Evolutionary conservation across 2,888 invertebrate genomes (phyloP).

Genomic region (Drosophila multiciliata): DNA sequence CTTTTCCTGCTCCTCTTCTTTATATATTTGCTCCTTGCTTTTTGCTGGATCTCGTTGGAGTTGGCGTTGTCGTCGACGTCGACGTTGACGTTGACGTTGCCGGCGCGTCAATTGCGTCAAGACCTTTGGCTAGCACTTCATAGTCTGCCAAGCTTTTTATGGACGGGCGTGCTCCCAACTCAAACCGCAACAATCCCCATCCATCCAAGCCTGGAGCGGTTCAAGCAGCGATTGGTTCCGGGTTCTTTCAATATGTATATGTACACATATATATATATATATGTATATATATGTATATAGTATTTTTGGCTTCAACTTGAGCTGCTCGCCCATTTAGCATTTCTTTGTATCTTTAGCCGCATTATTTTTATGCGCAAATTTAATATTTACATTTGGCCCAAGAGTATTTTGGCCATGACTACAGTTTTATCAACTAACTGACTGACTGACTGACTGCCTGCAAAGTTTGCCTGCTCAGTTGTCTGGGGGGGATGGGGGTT

Average conservation of each 20-base stretch:
- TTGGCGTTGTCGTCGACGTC: slow-evolving; percentile 42
- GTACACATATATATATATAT: background rate
- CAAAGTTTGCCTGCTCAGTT: slow-evolving; percentile 14
- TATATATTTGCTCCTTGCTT: slow-evolving; percentile 2
- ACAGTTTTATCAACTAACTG: slow-evolving; percentile 47
- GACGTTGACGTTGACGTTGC: slow-evolving; percentile 54
- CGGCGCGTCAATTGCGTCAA: slow-evolving; percentile 73
- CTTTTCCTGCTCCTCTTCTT: slow-evolving; percentile 1
- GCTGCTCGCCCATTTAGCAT: slow-evolving; percentile 35
- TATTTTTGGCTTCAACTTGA: slow-evolving; percentile 16
- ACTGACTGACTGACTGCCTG: slow-evolving; percentile 2
- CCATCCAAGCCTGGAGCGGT: background rate
- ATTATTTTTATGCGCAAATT: slow-evolving; percentile 69
- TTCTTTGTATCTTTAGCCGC: slow-evolving; percentile 37
- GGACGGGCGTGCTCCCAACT: slow-evolving; percentile 37
- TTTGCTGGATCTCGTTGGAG: slow-evolving; percentile 17
- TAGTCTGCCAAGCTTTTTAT: slow-evolving; percentile 72
- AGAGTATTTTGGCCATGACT: slow-evolving; percentile 61
- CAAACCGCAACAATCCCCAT: background rate
- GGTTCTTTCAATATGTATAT: slow-evolving; percentile 2
- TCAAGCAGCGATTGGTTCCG: slow-evolving; percentile 39
- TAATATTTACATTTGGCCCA: slow-evolving; percentile 74
- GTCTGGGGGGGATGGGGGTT: background rate
- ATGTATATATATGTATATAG: background rate
- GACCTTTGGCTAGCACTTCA: slow-evolving; percentile 71